phyloP scores from a whole-genome alignment of 1,140 invertebrate species.

The Maconellicoccus hirsutus region DNA sequence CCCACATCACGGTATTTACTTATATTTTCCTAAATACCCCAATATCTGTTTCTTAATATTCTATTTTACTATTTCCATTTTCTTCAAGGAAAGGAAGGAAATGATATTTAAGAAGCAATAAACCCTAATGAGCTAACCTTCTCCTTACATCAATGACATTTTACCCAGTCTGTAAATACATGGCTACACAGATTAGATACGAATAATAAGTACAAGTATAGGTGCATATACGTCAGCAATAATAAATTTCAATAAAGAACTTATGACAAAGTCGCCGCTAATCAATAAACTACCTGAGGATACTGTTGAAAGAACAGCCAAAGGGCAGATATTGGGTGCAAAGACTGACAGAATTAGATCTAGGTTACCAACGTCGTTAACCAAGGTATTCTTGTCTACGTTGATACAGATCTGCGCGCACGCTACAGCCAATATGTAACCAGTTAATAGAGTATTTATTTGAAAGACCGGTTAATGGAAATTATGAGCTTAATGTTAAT shows the following conservation, averaged over 20 bases:
- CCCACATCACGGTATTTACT: too few relatives aligned
- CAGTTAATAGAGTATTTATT: constrained; percentile 20
- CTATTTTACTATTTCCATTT: too few relatives aligned
- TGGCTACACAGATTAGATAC: too few relatives aligned
- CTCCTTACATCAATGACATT: too few relatives aligned
- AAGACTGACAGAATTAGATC: constrained; percentile 20
- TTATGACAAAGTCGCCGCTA: not conserved
- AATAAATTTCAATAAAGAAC: not conserved
- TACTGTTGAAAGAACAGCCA: not conserved
- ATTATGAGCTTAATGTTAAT: constrained; percentile 5
- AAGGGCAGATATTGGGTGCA: constrained; percentile 11
- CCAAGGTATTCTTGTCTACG: constrained; percentile 17
- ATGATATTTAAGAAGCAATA: too few relatives aligned
- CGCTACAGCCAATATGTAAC: constrained; percentile 8
- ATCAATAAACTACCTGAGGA: not conserved
- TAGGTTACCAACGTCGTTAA: constrained; percentile 21
- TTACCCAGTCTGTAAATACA: too few relatives aligned
- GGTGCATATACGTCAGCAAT: not conserved
- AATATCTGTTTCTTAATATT: too few relatives aligned
- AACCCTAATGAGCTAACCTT: too few relatives aligned
- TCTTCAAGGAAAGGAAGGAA: too few relatives aligned
- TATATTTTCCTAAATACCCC: too few relatives aligned
- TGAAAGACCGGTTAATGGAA: constrained; percentile 1
- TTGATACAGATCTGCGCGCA: constrained; percentile 10
- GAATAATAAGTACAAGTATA: too few relatives aligned